Conservation (phyloP, 2,888 invertebrate species). For the Acanthosoma haemorrhoidale region DNA sequence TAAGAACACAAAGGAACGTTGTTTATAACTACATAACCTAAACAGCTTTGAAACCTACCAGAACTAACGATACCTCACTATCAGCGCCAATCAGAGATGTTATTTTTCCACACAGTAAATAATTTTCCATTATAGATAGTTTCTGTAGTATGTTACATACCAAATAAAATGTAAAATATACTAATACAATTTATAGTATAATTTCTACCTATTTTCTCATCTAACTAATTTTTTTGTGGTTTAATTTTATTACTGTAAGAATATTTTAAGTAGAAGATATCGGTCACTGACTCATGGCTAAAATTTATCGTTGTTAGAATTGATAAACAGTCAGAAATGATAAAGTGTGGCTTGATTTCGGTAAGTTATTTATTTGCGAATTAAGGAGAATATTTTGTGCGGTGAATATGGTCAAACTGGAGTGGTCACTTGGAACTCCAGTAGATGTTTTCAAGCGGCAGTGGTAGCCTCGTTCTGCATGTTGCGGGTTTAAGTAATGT, state of each 20-base stretch:
- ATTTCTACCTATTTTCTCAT: not conserved
- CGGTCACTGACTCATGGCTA: not conserved
- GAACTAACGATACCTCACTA: not conserved
- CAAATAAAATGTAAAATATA: not conserved
- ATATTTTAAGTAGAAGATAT: not conserved
- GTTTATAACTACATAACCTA: not conserved
- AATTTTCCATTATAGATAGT: not conserved
- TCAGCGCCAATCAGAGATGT: not conserved
- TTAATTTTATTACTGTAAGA: not conserved
- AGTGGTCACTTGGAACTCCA: not conserved
- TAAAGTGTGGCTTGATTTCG: not conserved
- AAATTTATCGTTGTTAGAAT: not conserved
- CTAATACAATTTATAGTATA: not conserved
- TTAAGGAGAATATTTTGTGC: not conserved
- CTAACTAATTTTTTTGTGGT: not conserved
- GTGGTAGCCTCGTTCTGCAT: not conserved
- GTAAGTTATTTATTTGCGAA: not conserved
- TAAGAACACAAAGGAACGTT: not conserved
- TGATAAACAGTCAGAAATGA: no score
- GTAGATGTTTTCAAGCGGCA: not conserved
- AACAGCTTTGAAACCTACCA: not conserved
- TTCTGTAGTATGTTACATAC: not conserved
- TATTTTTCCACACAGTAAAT: not conserved
- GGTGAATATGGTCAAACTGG: not conserved
- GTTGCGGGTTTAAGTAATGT: not conserved